Conservation (phyloP, 2,888 invertebrate species). For the Athripsodes cinereus region DNA sequence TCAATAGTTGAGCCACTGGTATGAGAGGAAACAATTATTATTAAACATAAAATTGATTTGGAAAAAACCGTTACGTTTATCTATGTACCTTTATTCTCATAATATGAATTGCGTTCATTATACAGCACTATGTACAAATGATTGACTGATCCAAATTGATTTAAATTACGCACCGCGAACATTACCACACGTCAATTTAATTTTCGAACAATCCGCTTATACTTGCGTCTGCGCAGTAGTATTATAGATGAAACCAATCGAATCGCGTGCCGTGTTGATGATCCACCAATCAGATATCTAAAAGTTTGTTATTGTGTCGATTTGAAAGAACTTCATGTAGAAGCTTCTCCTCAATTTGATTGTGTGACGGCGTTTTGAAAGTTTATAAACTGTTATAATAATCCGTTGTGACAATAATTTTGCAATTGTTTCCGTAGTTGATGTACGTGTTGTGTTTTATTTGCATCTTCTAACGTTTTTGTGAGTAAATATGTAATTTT, state of each 20-base stretch:
- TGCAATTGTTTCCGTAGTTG: neutral
- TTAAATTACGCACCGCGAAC: too few species aligned
- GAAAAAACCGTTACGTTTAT: too few species aligned
- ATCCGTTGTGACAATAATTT: neutral
- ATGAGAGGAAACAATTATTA: too few species aligned
- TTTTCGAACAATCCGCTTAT: neutral
- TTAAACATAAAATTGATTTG: too few species aligned
- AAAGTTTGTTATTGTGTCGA: conserved; percentile 16
- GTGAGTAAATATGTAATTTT: neutral
- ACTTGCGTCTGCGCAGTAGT: neutral
- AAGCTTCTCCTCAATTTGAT: conserved; percentile 5
- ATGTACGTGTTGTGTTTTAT: neutral
- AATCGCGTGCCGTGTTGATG: conserved; percentile 1
- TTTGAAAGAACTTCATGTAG: conserved; percentile 22
- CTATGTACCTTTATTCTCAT: too few species aligned
- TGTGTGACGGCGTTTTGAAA: conserved; percentile 8
- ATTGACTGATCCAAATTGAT: too few species aligned
- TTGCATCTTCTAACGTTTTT: neutral
- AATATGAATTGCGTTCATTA: too few species aligned
- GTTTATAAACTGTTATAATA: conserved; percentile 12
- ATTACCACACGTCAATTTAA: too few species aligned
- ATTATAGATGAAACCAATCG: neutral
- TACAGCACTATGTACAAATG: too few species aligned
- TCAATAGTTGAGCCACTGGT: too few species aligned
- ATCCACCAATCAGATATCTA: conserved; percentile 10